Base-by-base conservation (phyloP, 2,113 vertebrate genomes). In the Cavia porcellus region DNA sequence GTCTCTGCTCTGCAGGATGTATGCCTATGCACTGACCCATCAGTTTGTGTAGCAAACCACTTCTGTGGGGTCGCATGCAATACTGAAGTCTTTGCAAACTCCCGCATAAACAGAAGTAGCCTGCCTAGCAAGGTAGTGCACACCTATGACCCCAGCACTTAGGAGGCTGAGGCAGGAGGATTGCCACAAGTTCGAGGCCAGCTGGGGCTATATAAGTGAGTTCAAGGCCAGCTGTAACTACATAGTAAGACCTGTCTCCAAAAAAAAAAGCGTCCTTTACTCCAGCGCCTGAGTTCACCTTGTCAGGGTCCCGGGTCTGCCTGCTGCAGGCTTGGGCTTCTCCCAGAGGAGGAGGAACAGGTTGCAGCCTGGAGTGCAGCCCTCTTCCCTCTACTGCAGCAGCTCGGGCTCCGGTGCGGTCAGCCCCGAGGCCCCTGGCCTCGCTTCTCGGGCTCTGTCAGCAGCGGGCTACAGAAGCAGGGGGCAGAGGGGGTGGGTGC, bases 341-440 rank as follows among this genome's bases (percentile, higher is more conserved):
- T 86, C 62, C 62, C 30, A 72, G 70, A 1, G 1, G n/a, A 72
- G 72, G 24, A 17, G 15, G 38, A 24, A 42, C 45, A n/a, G 74
- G 79, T 61, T 74, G 45, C 50, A 62, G n/a, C 59, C 14, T n/a
- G 38, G 45, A 38, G 0, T 7, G 9, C 38, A 57, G 79, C 11
- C n/a, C 30, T 0, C 32, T 30, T 55, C 10, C 45, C 32, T 35
- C 24, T 28, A 47, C 3, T 28, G 0, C 28, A 2, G 42, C 50
- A 14, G 17, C 79, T 61, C 22, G 35, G 32, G 2, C 68, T 45
- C 13, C 11, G 12, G 20, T 38, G 32, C 15, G 10, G 32, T 3
- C 2, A 13, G 7, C 50, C 85, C 9, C 28, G 0, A 3, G 6
- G 66, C 66, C 64, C 4, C 2, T 0, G 1, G 2, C 8, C 35